phyloP scores from a whole-genome alignment of 2,888 invertebrate species.

The Glaucopsyche alexis region DNA sequence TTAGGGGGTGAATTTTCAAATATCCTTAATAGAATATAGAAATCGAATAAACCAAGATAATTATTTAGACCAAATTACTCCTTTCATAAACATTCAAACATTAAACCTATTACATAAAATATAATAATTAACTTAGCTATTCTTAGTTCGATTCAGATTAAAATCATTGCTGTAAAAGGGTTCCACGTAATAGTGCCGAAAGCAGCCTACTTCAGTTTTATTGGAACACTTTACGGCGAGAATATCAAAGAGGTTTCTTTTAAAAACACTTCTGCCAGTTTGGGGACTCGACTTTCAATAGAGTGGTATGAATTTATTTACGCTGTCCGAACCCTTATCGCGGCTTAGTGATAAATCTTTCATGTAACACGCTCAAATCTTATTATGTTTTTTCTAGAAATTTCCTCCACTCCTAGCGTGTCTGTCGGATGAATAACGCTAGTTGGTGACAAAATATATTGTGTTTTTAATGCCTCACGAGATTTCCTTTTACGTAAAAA shows the following conservation, averaged over 20 bases:
- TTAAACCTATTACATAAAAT: no score
- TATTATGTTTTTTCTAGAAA: slow-evolving; percentile 65
- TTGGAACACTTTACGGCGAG: slow-evolving; percentile 47
- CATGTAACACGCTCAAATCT: slow-evolving; percentile 60
- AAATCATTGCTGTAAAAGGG: slow-evolving; percentile 39
- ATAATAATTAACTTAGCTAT: slow-evolving; percentile 22
- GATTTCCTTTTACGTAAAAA: not conserved
- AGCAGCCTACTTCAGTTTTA: slow-evolving; percentile 36
- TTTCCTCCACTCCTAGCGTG: slow-evolving; percentile 43
- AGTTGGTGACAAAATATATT: slow-evolving; percentile 16
- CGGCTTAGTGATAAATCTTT: slow-evolving; percentile 63
- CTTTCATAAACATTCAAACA: no score
- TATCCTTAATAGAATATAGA: no score
- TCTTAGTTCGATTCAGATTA: slow-evolving; percentile 34
- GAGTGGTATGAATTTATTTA: slow-evolving; percentile 67
- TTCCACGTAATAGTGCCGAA: slow-evolving; percentile 38
- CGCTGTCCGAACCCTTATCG: slow-evolving; percentile 39
- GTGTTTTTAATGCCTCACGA: not conserved
- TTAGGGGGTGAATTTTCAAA: no score
- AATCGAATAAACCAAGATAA: no score
- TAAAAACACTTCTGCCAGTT: slow-evolving; percentile 61
- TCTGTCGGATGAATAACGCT: slow-evolving; percentile 22
- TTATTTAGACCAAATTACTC: no score
- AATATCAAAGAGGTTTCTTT: slow-evolving; percentile 60
- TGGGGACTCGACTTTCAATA: slow-evolving; percentile 62